Evolutionary conservation across 2,797 vertebrate genomes (phyloP).

Genomic region (Sebastes itinus): DNA sequence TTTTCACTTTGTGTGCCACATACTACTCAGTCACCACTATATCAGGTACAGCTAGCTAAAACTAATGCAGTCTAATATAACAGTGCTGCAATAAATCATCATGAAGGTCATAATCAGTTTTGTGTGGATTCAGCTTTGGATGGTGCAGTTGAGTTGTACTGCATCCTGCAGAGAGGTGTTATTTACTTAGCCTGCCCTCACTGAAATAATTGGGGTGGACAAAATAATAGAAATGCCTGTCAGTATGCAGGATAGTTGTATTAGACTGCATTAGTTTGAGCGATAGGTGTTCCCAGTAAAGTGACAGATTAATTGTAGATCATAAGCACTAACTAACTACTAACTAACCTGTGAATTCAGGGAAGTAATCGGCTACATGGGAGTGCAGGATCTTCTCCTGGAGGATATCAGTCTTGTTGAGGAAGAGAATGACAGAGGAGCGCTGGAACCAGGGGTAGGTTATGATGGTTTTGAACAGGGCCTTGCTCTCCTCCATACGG

Average conservation of each 20-base stretch:
- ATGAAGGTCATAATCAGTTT: background rate
- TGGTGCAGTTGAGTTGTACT: background rate
- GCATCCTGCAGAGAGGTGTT: background rate
- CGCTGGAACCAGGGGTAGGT: constrained; percentile 92
- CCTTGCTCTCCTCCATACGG: constrained; percentile 94
- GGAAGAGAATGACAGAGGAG: constrained; percentile 91
- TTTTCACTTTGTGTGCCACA: background rate
- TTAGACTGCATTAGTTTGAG: background rate
- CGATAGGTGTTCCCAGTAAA: background rate
- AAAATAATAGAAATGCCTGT: background rate
- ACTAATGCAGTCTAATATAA: background rate
- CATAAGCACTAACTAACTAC: background rate
- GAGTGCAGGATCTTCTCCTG: constrained; percentile 91
- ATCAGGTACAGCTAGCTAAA: background rate
- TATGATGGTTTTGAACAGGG: constrained; percentile 93
- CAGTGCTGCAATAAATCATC: background rate
- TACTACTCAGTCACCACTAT: background rate
- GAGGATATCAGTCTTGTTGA: constrained; percentile 94
- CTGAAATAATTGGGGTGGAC: background rate
- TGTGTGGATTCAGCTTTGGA: background rate
- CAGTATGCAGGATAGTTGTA: background rate
- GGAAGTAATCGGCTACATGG: constrained; percentile 89
- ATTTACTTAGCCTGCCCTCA: background rate
- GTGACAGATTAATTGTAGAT: background rate
- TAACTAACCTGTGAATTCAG: constrained; percentile 86